Conservation (phyloP, 2,113 vertebrate genomes). For the Ctenodactylus gundi region DNA sequence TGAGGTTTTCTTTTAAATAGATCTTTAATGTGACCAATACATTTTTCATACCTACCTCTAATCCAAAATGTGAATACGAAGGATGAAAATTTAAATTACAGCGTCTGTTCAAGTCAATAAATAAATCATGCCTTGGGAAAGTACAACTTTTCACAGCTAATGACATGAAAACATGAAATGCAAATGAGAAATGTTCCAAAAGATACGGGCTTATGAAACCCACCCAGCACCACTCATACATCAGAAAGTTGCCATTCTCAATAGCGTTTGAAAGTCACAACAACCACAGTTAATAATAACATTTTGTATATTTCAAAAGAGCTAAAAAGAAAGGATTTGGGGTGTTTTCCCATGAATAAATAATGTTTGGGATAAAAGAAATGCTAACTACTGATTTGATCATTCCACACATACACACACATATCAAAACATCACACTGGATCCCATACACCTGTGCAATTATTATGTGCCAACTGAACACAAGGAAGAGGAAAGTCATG, state of each 20-base stretch:
- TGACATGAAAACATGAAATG: constrained; percentile 51
- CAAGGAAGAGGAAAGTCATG: constrained; percentile 10
- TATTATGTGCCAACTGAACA: not conserved
- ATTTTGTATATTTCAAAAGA: not conserved
- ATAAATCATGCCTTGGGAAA: constrained; percentile 64
- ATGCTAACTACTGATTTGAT: not conserved
- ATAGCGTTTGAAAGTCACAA: constrained; percentile 43
- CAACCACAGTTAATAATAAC: not conserved
- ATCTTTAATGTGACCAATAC: constrained; percentile 62
- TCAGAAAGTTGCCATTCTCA: not conserved
- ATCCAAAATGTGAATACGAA: constrained; percentile 65
- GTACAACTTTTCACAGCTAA: constrained; percentile 55
- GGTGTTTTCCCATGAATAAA: not conserved
- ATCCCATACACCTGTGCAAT: not conserved
- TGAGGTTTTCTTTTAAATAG: constrained; percentile 66
- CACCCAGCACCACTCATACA: not conserved
- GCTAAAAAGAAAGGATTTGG: not conserved
- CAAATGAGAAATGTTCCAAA: constrained; percentile 28
- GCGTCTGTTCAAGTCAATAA: constrained; percentile 59
- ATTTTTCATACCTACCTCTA: constrained; percentile 67
- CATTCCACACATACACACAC: not conserved
- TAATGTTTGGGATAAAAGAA: not conserved
- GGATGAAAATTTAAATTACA: constrained; percentile 66
- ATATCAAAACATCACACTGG: not conserved
- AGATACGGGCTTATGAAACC: not conserved